Evolutionary conservation across 2,888 invertebrate species (phyloP).

Genomic region (Lepidocyrtinus sp.): DNA sequence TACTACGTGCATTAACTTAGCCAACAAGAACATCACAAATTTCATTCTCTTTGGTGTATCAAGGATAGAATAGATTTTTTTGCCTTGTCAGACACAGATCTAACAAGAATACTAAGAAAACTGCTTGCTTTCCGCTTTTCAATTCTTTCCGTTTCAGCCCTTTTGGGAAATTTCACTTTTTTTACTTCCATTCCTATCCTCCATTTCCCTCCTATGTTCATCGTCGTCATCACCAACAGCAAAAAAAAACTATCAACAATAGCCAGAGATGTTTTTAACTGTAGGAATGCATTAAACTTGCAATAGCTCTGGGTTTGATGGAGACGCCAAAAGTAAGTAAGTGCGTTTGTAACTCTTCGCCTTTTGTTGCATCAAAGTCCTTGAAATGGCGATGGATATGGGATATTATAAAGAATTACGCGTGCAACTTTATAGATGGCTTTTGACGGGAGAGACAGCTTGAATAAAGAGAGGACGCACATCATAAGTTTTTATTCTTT

Average conservation of each 20-base stretch:
- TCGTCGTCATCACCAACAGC: constrained; percentile 8
- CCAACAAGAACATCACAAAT: not conserved
- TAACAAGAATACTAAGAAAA: constrained; percentile 27
- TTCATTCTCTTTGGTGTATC: not conserved
- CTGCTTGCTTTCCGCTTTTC: constrained; percentile 50
- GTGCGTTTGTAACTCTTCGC: constrained; percentile 6
- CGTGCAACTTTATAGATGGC: constrained; percentile 11
- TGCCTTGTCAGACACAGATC: constrained; percentile 47
- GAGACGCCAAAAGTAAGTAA: constrained; percentile 8
- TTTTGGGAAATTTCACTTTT: constrained; percentile 40
- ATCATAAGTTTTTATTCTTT: constrained; percentile 52
- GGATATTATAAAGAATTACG: constrained; percentile 20
- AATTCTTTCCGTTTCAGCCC: constrained; percentile 53
- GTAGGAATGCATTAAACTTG: constrained; percentile 48
- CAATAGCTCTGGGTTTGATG: constrained; percentile 43
- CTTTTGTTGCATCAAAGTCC: constrained; percentile 45
- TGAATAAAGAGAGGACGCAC: constrained; percentile 21
- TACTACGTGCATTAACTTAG: not conserved
- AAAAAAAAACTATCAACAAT: not conserved
- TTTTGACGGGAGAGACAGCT: not conserved
- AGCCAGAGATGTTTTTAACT: not conserved
- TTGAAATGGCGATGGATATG: constrained; percentile 42
- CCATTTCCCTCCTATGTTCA: constrained; percentile 28
- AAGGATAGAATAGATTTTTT: constrained; percentile 17
- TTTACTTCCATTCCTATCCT: constrained; percentile 26